Evolutionary conservation across 2,797 vertebrate species (phyloP), one percentile per base, ranked within the genome.

Genomic region (Lutjanus argentimaculatus): DNA sequence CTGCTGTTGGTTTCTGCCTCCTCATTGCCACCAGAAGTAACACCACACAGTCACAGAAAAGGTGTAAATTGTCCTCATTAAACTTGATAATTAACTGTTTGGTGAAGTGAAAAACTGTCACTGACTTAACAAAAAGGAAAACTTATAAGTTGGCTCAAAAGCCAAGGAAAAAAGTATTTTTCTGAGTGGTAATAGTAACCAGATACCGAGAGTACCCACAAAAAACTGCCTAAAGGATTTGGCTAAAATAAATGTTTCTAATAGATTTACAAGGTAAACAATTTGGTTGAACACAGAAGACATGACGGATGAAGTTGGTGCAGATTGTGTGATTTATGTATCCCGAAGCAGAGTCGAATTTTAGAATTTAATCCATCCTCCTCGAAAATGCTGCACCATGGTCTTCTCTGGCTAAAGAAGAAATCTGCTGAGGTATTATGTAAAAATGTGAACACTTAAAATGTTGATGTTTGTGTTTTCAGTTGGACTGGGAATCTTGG

Each of bases 81-180:
- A 83, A 89, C 70, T 51, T 80, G 86, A 82, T 90, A 89, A 93
- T 90, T 70, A 81, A 62, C 66, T 69, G 21, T 13, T 52, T 56
- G 73, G 21, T 71, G 68, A 85, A 63, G 36, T 43, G 61, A 22
- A 57, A 40, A 71, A 75, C 42, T 30, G 40, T 56, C 45, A 15
- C 8, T 53, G 42, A 46, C 59, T 58, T 12, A 75, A 52, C 22
- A 57, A 58, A 66, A 72, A 21, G 8, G 43, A 52, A 75, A 82
- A 73, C 1, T 25, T 43, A 73, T 16, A 17, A 42, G 6, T 61
- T 65, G 17, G 1, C 55, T 51, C 13, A 22, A 17, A 77, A 43
- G 43, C 51, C 0, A 14, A 36, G 17, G 13, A 16, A 2, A 48
- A 58, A 51, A 14, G 6, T 14, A 6, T 67, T 68, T 82, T 25